Conservation (phyloP, 1,140 invertebrate species). For the Antheraea pernyi region DNA sequence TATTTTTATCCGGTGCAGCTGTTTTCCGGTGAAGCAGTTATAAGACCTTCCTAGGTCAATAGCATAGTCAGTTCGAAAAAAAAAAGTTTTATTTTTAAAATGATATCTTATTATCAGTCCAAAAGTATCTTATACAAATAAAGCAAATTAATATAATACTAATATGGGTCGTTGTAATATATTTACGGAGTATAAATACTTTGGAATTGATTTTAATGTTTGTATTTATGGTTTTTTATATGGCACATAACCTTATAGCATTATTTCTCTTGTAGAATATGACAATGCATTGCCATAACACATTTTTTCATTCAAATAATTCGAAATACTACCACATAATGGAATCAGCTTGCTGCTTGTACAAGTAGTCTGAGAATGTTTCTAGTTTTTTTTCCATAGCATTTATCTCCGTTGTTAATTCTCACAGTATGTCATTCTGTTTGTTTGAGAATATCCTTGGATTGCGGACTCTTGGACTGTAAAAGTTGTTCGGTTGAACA, state of each 20-base stretch:
- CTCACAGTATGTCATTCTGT: slow-evolving; percentile 77
- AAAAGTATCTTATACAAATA: not conserved
- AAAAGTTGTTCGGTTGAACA: slow-evolving; percentile 75
- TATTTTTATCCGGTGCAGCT: no score
- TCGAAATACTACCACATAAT: slow-evolving; percentile 68
- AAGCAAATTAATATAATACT: not conserved
- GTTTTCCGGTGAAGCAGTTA: no score
- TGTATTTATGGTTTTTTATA: not conserved
- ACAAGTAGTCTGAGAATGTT: slow-evolving; percentile 72
- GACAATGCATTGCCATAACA: no score
- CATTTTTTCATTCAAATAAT: not conserved
- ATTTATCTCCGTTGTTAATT: slow-evolving; percentile 78
- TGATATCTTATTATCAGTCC: not conserved
- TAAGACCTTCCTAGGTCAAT: no score
- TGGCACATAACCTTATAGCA: no score
- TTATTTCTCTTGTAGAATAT: no score
- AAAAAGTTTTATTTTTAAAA: not conserved
- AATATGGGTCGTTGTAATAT: not conserved
- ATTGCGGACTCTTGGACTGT: slow-evolving; percentile 70
- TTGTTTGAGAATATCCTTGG: slow-evolving; percentile 69
- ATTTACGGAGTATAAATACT: not conserved
- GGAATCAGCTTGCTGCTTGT: slow-evolving; percentile 75
- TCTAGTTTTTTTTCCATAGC: slow-evolving; percentile 76
- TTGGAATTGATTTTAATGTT: not conserved
- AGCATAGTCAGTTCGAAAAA: no score